Percentiles rank a stretch among this genome's conserved stretches.
These are phyloP conservation scores for Gerris buenoi DNA, from an alignment of 1,140 invertebrate genomes.

Conservation along the genomic window DNA sequence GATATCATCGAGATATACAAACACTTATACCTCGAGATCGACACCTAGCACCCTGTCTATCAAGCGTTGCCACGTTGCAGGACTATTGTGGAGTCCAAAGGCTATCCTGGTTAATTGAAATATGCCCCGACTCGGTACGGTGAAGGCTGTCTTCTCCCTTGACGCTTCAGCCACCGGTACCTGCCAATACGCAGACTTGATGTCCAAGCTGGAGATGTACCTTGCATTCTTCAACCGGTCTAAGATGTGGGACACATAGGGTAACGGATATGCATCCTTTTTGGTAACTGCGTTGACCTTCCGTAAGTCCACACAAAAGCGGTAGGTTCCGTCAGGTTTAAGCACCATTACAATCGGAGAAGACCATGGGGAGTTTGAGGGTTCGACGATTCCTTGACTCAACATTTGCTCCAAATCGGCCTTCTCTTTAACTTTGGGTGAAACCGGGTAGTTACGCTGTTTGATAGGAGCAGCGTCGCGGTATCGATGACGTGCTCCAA, in stretches of 20 bases:
- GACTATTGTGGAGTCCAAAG: conserved; percentile 31
- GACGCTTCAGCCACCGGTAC: conserved; percentile 10
- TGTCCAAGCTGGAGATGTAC: conserved; percentile 24
- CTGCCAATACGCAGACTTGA: conserved; percentile 24
- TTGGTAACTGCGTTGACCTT: conserved; percentile 30
- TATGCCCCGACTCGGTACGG: conserved; percentile 19
- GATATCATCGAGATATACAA: conserved; percentile 33
- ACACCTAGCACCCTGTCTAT: conserved; percentile 27
- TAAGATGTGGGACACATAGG: conserved; percentile 18
- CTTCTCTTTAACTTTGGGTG: conserved; percentile 5
- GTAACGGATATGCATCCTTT: conserved; percentile 21
- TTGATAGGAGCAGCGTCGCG: too few species aligned
- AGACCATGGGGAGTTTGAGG: too few species aligned
- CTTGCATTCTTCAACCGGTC: too few species aligned
- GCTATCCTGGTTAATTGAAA: conserved; percentile 30
- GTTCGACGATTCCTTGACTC: conserved; percentile 24
- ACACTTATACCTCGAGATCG: conserved; percentile 22
- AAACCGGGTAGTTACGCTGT: conserved; percentile 13
- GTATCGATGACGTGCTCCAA: too few species aligned
- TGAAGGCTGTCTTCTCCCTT: conserved; percentile 15
- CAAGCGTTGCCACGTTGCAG: conserved; percentile 26
- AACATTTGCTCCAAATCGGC: conserved; percentile 24
- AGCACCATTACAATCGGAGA: too few species aligned
- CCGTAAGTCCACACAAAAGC: conserved; percentile 35
- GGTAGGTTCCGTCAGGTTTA: conserved; percentile 31